Conservation (phyloP, 1,140 invertebrate genomes). For the Drosophila ironensis region DNA sequence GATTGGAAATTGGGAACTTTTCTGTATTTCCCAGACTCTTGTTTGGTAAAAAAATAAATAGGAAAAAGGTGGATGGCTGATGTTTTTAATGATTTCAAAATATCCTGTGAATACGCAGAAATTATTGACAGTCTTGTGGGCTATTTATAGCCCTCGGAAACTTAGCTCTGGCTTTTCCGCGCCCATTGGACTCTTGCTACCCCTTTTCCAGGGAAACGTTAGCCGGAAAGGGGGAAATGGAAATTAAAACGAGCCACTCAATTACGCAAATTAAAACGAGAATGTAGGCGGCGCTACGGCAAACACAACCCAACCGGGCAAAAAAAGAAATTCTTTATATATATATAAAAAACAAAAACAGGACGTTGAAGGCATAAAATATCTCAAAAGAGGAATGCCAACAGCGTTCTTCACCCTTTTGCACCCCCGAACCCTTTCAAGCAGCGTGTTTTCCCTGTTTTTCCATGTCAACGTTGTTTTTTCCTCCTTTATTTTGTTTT, state of each 20-base stretch:
- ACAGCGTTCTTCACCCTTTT: slow-evolving; percentile 2
- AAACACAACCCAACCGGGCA: slow-evolving; percentile 39
- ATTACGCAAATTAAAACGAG: slow-evolving; percentile 78
- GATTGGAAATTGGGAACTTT: no score
- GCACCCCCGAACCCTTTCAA: neutral
- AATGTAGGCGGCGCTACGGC: slow-evolving; percentile 57
- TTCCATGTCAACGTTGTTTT: slow-evolving; percentile 17
- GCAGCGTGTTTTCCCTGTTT: neutral
- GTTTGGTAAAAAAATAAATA: no score
- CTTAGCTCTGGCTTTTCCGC: no score
- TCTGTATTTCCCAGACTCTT: no score
- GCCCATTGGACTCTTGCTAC: slow-evolving; percentile 2
- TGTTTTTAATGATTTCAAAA: no score
- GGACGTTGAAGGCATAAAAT: slow-evolving; percentile 29
- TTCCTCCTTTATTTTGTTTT: neutral
- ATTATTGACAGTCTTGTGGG: no score
- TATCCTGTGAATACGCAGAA: no score
- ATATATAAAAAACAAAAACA: slow-evolving; percentile 30
- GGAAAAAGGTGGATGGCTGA: no score
- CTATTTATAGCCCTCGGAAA: no score
- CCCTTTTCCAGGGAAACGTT: neutral
- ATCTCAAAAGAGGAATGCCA: slow-evolving; percentile 54
- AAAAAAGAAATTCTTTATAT: slow-evolving; percentile 12
- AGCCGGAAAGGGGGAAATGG: slow-evolving; percentile 20
- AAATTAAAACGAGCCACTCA: slow-evolving; percentile 79